These are phyloP conservation scores for silkworm (Bombyx mori) DNA, from an alignment of 1,140 invertebrate genomes.

Conservation along the genomic window ASM3026992v2 NC_085131.1:10357001-10357500, in stretches of 20 bases:
- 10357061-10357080: too few relatives aligned
- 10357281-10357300: slow-evolving; percentile 46
- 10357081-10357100: background rate
- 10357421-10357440: too few relatives aligned
- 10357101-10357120: slow-evolving; percentile 2
- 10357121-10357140: slow-evolving; percentile 41
- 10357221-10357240: slow-evolving; percentile 52
- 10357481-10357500: too few relatives aligned
- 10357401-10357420: too few relatives aligned
- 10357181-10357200: slow-evolving; percentile 55
- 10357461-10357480: too few relatives aligned
- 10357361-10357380: too few relatives aligned
- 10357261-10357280: slow-evolving; percentile 51
- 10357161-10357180: slow-evolving; percentile 62
- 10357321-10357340: background rate
- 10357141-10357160: slow-evolving; percentile 56
- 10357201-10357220: slow-evolving; percentile 29
- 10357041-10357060: too few relatives aligned
- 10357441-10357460: too few relatives aligned
- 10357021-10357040: too few relatives aligned
- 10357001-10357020: too few relatives aligned
- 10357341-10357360: too few relatives aligned
- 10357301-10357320: background rate
- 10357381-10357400: too few relatives aligned
- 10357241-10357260: slow-evolving; percentile 27